phyloP scores from a whole-genome alignment of 2,797 vertebrate genomes.

The Anguilla pacifica region DNA sequence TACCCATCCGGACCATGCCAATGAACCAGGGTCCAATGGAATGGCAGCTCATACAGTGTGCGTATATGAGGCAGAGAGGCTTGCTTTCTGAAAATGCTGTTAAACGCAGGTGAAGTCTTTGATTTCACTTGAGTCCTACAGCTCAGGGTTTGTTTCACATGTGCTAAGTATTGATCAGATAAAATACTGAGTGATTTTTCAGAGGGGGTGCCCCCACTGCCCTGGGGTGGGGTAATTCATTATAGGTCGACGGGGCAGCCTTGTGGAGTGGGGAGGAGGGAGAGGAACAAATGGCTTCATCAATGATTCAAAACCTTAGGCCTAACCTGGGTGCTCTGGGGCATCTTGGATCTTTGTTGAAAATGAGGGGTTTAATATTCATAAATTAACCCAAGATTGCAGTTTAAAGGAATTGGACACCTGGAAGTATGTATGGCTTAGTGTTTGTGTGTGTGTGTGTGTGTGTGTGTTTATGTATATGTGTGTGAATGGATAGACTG shows the following conservation, averaged over 20 bases:
- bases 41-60: background rate
- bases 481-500: background rate
- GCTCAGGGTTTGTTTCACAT: background rate
- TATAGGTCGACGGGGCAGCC: constrained; percentile 31
- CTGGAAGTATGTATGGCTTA: background rate
- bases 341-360: background rate
- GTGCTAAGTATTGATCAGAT: background rate
- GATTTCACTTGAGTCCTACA: constrained; percentile 1
- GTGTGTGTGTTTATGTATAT: background rate
- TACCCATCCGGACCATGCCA: background rate
- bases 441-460: background rate
- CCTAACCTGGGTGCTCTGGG: background rate
- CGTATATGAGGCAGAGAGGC: background rate
- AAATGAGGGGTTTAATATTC: background rate
- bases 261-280: constrained; percentile 22
- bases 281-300: constrained; percentile 39
- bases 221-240: constrained; percentile 37
- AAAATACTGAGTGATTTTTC: constrained; percentile 19
- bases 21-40: constrained; percentile 5
- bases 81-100: background rate
- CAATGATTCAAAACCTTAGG: constrained; percentile 31
- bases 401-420: background rate
- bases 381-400: background rate
- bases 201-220: constrained; percentile 13
- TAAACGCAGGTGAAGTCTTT: background rate